These are phyloP conservation scores for Drosophila crucigera DNA, from an alignment of 2,888 invertebrate species.

Conservation along the genomic window DNA sequence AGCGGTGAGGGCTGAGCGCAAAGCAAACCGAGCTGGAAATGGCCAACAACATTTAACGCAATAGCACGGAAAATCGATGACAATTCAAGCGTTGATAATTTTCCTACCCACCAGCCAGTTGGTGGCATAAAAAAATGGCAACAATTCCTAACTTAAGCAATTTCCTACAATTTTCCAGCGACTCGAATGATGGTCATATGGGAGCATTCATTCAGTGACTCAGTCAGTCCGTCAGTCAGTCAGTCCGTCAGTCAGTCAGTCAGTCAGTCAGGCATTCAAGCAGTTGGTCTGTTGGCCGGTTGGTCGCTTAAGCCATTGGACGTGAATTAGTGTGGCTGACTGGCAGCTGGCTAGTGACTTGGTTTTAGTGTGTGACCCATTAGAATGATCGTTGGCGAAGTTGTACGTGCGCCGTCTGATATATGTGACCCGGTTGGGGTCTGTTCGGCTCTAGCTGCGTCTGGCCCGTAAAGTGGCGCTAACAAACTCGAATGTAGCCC, in stretches of 20 bases:
- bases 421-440: conserved; percentile 65
- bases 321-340: conserved; percentile 68
- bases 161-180: conserved; percentile 78
- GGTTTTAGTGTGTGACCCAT: conserved; percentile 77
- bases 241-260: conserved; percentile 21
- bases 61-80: conserved; percentile 81
- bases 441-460: conserved; percentile 33
- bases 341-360: conserved; percentile 60
- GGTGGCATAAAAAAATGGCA: conserved; percentile 71
- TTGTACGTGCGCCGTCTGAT: conserved; percentile 72
- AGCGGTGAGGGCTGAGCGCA: neutral
- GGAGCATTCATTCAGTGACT: conserved; percentile 49
- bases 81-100: conserved; percentile 80
- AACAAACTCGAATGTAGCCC: conserved; percentile 67
- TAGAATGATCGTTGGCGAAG: conserved; percentile 79
- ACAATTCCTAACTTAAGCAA: conserved; percentile 79
- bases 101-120: conserved; percentile 54
- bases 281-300: conserved; percentile 10
- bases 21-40: conserved; percentile 42
- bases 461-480: conserved; percentile 69
- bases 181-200: conserved; percentile 58
- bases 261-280: conserved; percentile 9
- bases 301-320: conserved; percentile 63
- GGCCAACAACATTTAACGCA: conserved; percentile 76
- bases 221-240: conserved; percentile 8